Conservation (phyloP, 2,113 vertebrate species). For the Carollia perspicillata region DNA sequence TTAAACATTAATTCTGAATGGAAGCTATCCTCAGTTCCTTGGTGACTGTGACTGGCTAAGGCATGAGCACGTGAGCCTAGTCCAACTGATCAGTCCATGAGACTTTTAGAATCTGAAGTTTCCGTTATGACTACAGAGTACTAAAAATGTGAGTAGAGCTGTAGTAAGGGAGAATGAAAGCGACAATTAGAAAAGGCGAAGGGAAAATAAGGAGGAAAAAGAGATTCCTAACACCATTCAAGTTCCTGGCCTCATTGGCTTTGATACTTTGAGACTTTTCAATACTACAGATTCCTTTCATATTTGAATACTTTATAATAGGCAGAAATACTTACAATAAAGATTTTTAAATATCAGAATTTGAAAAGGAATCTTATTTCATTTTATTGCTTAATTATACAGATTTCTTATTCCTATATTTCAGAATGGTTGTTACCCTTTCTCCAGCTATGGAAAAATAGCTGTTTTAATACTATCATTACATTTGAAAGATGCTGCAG, state of each 20-base stretch:
- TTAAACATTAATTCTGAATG: conserved; percentile 17
- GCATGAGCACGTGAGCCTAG: not conserved
- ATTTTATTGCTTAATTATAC: conserved; percentile 11
- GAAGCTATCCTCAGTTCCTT: not conserved
- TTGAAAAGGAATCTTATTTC: conserved; percentile 33
- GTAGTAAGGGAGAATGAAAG: not conserved
- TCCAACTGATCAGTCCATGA: not conserved
- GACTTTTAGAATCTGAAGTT: not conserved
- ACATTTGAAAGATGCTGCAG: not conserved
- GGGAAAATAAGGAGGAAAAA: not conserved
- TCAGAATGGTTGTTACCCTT: not conserved
- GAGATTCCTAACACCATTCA: not conserved
- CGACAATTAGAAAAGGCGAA: not conserved
- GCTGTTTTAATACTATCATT: conserved; percentile 1
- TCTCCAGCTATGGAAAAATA: not conserved
- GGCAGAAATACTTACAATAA: not conserved
- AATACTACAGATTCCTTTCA: not conserved
- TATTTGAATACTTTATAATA: not conserved
- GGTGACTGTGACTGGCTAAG: not conserved
- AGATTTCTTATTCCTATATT: conserved; percentile 1
- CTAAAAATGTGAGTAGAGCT: not conserved
- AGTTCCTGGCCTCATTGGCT: not conserved
- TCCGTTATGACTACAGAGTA: not conserved
- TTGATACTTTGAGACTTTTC: not conserved
- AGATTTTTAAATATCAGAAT: not conserved